Percentiles rank a stretch among this genome's conserved stretches.
Conservation (phyloP, 2,888 invertebrate genomes). For the Metalampra italica region DNA sequence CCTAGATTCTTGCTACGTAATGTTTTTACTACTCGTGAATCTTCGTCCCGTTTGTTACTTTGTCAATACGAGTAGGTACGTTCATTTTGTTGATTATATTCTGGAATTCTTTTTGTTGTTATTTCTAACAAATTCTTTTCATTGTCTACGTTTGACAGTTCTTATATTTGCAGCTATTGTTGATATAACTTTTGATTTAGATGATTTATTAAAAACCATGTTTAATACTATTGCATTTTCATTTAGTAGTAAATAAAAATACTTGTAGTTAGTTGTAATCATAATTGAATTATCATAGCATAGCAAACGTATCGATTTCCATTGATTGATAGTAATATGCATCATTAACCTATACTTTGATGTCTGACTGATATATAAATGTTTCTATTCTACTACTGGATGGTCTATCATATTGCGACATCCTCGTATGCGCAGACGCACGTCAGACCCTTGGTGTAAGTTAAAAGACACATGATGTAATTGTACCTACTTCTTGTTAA, state of each 20-base stretch:
- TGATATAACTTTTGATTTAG: too few relatives aligned
- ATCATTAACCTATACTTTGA: background rate
- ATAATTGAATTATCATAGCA: too few relatives aligned
- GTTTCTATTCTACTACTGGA: background rate
- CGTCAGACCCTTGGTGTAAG: slow-evolving; percentile 17
- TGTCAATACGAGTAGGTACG: background rate
- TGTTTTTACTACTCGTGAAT: slow-evolving; percentile 17
- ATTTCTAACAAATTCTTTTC: too few relatives aligned
- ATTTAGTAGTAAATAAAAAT: too few relatives aligned
- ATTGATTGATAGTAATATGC: background rate
- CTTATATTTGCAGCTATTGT: too few relatives aligned
- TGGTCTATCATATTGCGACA: slow-evolving; percentile 26
- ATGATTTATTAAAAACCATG: too few relatives aligned
- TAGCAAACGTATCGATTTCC: too few relatives aligned
- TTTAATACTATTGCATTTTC: too few relatives aligned
- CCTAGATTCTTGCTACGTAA: slow-evolving; percentile 20
- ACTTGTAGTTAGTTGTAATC: too few relatives aligned
- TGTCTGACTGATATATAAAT: background rate
- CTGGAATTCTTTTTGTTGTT: background rate
- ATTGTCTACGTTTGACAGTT: too few relatives aligned
- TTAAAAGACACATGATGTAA: slow-evolving; percentile 2
- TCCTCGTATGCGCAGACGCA: slow-evolving; percentile 28
- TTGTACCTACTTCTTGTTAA: too few relatives aligned
- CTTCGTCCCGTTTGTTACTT: slow-evolving; percentile 7
- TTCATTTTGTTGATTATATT: background rate